These are phyloP conservation scores for Brachyhypopomus gauderio DNA, from an alignment of 2,113 vertebrate genomes.

Conservation along the genomic window DNA sequence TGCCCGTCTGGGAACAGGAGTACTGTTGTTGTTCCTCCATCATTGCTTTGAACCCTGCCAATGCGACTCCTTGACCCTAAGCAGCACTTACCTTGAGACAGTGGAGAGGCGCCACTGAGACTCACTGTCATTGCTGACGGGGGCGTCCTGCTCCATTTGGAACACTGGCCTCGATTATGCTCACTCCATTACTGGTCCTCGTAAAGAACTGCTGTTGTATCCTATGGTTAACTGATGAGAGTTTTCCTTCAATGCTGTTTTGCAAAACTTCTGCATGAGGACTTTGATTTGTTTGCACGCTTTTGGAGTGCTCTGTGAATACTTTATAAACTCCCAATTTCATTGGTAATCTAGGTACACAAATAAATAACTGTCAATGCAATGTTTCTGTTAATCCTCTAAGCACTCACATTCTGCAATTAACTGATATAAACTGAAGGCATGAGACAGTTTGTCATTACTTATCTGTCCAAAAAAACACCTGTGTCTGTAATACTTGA, in stretches of 20 bases:
- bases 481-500: constrained; percentile 67
- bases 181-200: background rate
- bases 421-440: constrained; percentile 12
- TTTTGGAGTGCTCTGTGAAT: background rate
- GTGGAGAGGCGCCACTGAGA: constrained; percentile 21
- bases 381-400: background rate
- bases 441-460: constrained; percentile 31
- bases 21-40: constrained; percentile 22
- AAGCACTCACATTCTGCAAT: constrained; percentile 22
- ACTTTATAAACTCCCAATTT: background rate
- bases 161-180: constrained; percentile 19
- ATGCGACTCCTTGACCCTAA: constrained; percentile 28
- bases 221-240: background rate
- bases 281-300: background rate
- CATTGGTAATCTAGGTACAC: background rate
- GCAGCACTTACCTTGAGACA: constrained; percentile 9
- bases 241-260: constrained; percentile 2
- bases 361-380: background rate
- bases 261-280: background rate
- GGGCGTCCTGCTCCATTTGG: constrained; percentile 21
- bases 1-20: constrained; percentile 4
- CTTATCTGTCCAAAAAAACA: constrained; percentile 29
- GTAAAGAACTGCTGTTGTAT: constrained; percentile 22
- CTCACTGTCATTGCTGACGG: constrained; percentile 31
- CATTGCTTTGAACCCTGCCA: background rate